phyloP scores from a whole-genome alignment of 2,797 vertebrate species.

The Malurus splendens region DNA sequence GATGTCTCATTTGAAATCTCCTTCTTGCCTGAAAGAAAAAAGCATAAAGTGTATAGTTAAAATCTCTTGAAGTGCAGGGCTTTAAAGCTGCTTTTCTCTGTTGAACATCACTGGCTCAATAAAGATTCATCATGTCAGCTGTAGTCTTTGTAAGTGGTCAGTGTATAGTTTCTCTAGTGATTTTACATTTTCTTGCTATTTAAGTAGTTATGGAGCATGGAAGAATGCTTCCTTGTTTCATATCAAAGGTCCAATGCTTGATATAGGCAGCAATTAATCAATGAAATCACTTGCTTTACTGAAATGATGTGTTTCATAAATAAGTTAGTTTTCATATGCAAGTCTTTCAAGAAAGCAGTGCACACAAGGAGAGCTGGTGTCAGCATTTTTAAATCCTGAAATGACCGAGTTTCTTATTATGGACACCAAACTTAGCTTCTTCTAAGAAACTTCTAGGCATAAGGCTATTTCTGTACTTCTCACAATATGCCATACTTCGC shows the following conservation, averaged over 20 bases:
- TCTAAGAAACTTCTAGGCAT: conserved; percentile 22
- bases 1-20: conserved; percentile 26
- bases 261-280: conserved; percentile 6
- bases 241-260: not conserved
- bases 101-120: not conserved
- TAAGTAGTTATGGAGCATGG: not conserved
- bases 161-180: not conserved
- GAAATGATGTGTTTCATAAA: conserved; percentile 21
- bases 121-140: not conserved
- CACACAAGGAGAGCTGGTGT: not conserved
- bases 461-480: conserved; percentile 14
- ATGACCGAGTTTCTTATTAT: not conserved
- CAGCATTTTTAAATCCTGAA: conserved; percentile 40
- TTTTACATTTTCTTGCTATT: not conserved
- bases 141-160: not conserved
- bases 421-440: conserved; percentile 18
- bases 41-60: not conserved
- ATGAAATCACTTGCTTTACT: not conserved
- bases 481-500: not conserved
- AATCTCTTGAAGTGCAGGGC: not conserved
- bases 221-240: not conserved
- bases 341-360: not conserved
- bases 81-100: not conserved
- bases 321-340: not conserved
- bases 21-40: not conserved